A percentile compares a stretch with the other conserved stretches of the same genome.
Evolutionary conservation across 2,113 vertebrate genomes (phyloP).

Genomic region (Athene noctua): DNA sequence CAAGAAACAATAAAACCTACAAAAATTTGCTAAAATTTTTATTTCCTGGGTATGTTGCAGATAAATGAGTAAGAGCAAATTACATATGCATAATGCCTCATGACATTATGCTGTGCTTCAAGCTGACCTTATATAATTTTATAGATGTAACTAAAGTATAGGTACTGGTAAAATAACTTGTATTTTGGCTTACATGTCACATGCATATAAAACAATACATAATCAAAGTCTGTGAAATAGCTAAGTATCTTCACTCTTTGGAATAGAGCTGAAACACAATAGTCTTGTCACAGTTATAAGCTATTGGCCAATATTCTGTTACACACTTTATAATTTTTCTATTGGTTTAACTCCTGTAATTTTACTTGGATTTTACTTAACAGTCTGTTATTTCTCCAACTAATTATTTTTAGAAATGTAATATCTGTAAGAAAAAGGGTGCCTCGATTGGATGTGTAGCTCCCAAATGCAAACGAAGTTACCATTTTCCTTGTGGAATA

Average conservation of each 20-base stretch:
- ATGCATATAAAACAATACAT: not conserved
- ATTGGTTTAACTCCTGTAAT: not conserved
- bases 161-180: not conserved
- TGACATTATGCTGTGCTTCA: not conserved
- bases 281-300: not conserved
- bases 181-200: not conserved
- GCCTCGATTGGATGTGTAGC: conserved; percentile 90
- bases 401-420: conserved; percentile 78
- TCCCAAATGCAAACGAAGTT: conserved; percentile 83
- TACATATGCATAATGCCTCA: not conserved
- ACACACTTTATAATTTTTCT: not conserved
- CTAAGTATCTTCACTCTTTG: not conserved
- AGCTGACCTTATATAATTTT: not conserved
- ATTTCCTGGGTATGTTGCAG: not conserved
- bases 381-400: not conserved
- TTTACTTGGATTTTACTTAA: not conserved
- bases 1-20: not conserved
- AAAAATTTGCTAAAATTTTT: not conserved
- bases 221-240: not conserved
- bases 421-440: conserved; percentile 84
- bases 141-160: not conserved
- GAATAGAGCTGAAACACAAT: not conserved
- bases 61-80: not conserved
- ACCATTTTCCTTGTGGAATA: conserved; percentile 91
- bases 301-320: not conserved